Base-by-base conservation (phyloP, 2,888 invertebrate genomes). In the Macrophya annulata region DNA sequence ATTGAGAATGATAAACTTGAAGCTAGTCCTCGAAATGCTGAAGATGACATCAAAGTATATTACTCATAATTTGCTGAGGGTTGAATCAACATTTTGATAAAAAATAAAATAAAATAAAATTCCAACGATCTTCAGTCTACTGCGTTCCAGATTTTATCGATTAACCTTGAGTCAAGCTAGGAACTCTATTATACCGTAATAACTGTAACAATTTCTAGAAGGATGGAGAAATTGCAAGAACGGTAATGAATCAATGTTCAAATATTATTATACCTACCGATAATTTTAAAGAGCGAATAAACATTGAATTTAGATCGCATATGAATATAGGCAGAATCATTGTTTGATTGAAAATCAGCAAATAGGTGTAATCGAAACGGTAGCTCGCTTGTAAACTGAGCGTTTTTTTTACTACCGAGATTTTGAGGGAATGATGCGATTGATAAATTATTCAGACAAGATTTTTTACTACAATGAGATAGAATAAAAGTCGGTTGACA, bases 391-490 rank as follows among this genome's bases (percentile, higher is more conserved):
- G 5, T 17, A 37, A 68, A 37, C 15, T 68, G 31, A 37, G 25
- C 17, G 17, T 37, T 25, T 68, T 62, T 68, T 68, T 68, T 12
- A 2, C 6, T 6, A 68, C 15, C 17, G 15, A 68, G 68, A 68
- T 68, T 37, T 68, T 1, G 15, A 17, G 68, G 17, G 17, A 65
- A 37, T 9, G 10, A 10, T n/a, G 21, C 17, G 21, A 43, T 71
- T 84, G 25, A 83, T 40, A 65, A 45, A 83, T 62, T 83, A 65
- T 43, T 15, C 45, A 62, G 48, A 79, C 68, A 79, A 59, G 72
- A 79, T 40, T 51, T 85, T 72, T 84, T 3, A 65, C 77, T 85
- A 84, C 68, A 83, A 86, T 84, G 85, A 85, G 84, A 81, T 85
- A 86, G 85, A 68, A 43, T 37, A 84, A 40, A 84, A 84, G 43